Percentiles rank a stretch among this genome's conserved stretches.
phyloP scores from a whole-genome alignment of 2,797 vertebrate genomes.

The Gila robusta region DNA sequence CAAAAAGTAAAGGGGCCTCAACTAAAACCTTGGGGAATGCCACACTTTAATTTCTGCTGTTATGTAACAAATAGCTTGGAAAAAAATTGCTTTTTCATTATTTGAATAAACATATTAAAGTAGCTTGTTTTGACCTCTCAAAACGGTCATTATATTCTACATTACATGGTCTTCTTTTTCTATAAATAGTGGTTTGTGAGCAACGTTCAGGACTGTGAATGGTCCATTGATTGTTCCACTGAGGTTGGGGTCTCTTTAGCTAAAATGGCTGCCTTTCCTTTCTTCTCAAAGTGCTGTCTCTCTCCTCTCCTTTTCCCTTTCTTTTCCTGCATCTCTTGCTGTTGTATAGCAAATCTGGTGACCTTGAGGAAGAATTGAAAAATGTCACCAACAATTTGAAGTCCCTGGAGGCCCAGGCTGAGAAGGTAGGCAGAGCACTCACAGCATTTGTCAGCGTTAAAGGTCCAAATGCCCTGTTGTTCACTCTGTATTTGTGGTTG shows the following conservation, averaged over 20 bases:
- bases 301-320: conserved; percentile 67
- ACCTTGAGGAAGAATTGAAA: conserved; percentile 99
- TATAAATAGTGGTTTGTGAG: neutral
- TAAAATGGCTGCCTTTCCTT: conserved; percentile 63
- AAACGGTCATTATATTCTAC: neutral
- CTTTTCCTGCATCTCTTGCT: conserved; percentile 62
- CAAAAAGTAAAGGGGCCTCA: conserved; percentile 50
- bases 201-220: neutral
- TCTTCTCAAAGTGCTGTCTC: conserved; percentile 75
- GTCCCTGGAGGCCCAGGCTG: conserved; percentile 96
- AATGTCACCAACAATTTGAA: conserved; percentile 99
- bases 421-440: conserved; percentile 83
- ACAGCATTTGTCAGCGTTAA: conserved; percentile 14
- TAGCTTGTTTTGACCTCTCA: neutral
- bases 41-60: neutral
- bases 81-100: neutral
- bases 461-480: conserved; percentile 23
- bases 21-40: conserved; percentile 42
- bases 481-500: neutral
- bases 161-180: neutral
- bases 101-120: neutral
- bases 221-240: neutral
- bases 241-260: conserved; percentile 56
- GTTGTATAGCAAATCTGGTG: conserved; percentile 95
- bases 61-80: neutral